Base-by-base conservation (phyloP, 1,140 invertebrate genomes). In the silkworm (Bombyx mori) region DNA sequence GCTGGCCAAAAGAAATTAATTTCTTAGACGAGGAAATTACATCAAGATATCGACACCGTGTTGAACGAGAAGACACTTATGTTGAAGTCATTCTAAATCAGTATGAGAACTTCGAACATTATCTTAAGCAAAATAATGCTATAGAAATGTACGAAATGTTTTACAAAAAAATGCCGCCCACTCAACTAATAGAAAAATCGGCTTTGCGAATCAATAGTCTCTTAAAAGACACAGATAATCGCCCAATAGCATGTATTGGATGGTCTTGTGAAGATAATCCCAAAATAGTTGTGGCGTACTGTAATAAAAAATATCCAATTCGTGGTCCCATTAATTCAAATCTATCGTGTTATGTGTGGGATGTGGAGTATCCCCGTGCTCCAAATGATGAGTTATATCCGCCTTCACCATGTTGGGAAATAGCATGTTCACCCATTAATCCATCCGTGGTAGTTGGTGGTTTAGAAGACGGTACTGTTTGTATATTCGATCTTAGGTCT, bases 1-100 rank as follows among this genome's bases (percentile, higher is more conserved):
- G 97, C 1, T 99, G 97, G 97, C 96, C 97, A 0, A 97, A 97
- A 88, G 97, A 98, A 69, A 91, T 99, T 52, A 96, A 97, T 75
- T 91, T 91, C 68, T 88, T 91, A 18, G 97, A 99, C 77, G 90
- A 93, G 42, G 97, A 99, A 84, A 93, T 96, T 75, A 95, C 94
- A 8, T 76, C 80, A 58, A 89, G 96, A 70, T 97, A 95, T 75
- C 90, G 94, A 65, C 94, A 97, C 54, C 98, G 97, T 87, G 91
- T 97, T 46, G 97, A 98, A 88, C 98, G 98, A 82, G 97, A 99
- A 83, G 97, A 99, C 74, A 85, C 90, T 50, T 99, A 97, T 70
- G 91, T 95, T 67, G 92, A 93, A 61, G 92, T 94, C 53, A 92
- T 98, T 71, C 89, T 93, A 56, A 90, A 92, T 62, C 86, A 95